Percentiles rank a stretch among this genome's conserved stretches.
Evolutionary conservation across 1,140 invertebrate species (phyloP).

Genomic region (Pantala flavescens): DNA sequence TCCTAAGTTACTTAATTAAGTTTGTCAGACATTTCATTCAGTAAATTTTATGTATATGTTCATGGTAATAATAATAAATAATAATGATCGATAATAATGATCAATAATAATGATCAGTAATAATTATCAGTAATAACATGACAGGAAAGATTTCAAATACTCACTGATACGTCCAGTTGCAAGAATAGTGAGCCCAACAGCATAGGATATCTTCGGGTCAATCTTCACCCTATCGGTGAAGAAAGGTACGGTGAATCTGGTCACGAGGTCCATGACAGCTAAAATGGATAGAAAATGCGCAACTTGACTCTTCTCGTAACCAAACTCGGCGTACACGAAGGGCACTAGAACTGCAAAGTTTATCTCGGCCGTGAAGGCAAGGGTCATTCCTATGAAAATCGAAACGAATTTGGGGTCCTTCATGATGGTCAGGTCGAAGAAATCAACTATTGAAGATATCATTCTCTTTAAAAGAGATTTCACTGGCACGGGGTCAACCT

Average conservation of each 20-base stretch:
- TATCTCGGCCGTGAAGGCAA: slow-evolving; percentile 5
- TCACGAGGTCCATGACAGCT: not conserved
- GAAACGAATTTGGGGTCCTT: not conserved
- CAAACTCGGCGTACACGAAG: not conserved
- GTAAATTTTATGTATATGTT: too few relatives aligned
- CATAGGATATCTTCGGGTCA: slow-evolving; percentile 31
- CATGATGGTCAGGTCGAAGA: slow-evolving; percentile 12
- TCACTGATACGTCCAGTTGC: slow-evolving; percentile 32
- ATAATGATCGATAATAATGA: too few relatives aligned
- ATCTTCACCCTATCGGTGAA: slow-evolving; percentile 37
- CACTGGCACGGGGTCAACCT: too few relatives aligned
- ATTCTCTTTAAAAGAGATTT: not conserved
- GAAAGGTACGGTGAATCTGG: slow-evolving; percentile 28
- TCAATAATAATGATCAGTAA: too few relatives aligned
- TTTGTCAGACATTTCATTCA: too few relatives aligned
- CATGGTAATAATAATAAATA: too few relatives aligned
- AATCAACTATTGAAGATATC: not conserved
- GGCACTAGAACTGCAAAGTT: slow-evolving; percentile 13
- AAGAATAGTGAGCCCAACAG: slow-evolving; percentile 30
- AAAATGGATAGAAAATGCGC: not conserved
- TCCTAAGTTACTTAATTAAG: too few relatives aligned
- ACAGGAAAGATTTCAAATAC: too few relatives aligned
- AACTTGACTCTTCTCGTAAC: not conserved
- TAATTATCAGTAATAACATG: too few relatives aligned
- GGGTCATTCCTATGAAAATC: slow-evolving; percentile 3